These are phyloP conservation scores for Carduelis carduelis DNA, from an alignment of 2,797 vertebrate species.

Conservation along the genomic window DNA sequence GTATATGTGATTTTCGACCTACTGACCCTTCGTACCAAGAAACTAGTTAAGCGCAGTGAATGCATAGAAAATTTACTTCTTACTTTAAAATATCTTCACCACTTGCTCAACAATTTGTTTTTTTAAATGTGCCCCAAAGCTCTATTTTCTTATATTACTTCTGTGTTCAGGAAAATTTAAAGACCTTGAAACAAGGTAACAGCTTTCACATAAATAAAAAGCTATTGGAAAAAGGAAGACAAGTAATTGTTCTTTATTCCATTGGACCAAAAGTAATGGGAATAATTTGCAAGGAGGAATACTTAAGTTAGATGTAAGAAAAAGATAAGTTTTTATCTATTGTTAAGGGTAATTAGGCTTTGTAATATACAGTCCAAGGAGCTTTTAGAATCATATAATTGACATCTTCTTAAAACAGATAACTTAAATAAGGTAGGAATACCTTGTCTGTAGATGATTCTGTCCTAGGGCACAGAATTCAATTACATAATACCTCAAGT, in stretches of 20 bases:
- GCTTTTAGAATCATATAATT: neutral
- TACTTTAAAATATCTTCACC: neutral
- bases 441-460: neutral
- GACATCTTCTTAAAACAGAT: neutral
- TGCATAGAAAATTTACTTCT: neutral
- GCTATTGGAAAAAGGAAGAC: neutral
- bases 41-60: neutral
- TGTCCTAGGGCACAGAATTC: neutral
- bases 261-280: neutral
- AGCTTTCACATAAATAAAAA: neutral
- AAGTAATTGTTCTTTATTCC: neutral
- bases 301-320: neutral
- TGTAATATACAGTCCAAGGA: neutral
- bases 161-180: neutral
- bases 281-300: conserved; percentile 4
- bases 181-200: neutral
- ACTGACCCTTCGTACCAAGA: neutral
- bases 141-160: neutral
- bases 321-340: neutral
- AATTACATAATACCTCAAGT: neutral
- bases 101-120: neutral
- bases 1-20: neutral
- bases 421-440: neutral
- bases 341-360: neutral
- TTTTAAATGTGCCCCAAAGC: neutral